These are phyloP conservation scores for Synanthedon myopaeformis DNA, from an alignment of 2,888 invertebrate species.

Conservation along the genomic window DNA sequence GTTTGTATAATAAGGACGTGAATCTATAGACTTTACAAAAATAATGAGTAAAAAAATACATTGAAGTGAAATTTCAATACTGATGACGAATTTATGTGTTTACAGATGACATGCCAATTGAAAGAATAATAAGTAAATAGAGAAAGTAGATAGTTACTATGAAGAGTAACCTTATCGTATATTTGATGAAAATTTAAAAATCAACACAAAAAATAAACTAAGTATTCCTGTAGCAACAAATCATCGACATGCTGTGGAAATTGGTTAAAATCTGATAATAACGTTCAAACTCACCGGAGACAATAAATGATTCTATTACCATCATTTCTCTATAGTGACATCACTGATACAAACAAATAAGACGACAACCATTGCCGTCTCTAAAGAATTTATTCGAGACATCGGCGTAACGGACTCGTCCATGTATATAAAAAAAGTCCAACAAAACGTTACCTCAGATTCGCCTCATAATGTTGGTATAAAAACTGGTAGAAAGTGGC, in stretches of 20 bases:
- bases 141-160: too few species aligned
- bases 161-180: too few species aligned
- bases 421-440: background rate
- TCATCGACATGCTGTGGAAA: constrained; percentile 12
- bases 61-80: too few species aligned
- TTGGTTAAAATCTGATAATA: constrained; percentile 16
- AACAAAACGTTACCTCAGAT: background rate
- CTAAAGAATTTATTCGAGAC: background rate
- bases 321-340: background rate
- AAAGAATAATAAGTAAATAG: too few species aligned
- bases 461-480: constrained; percentile 8
- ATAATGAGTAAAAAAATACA: background rate
- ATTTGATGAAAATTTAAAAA: too few species aligned
- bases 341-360: background rate
- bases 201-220: too few species aligned
- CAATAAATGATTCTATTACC: constrained; percentile 23
- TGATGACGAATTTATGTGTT: too few species aligned
- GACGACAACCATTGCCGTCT: background rate
- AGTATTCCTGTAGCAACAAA: constrained; percentile 6
- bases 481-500: constrained; percentile 58
- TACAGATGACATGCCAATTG: too few species aligned
- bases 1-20: too few species aligned
- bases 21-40: background rate
- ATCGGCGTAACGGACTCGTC: background rate
- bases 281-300: constrained; percentile 20